Percentiles rank a stretch among this genome's conserved stretches.
Evolutionary conservation across 1,140 invertebrate species (phyloP).

Genomic region (Yoshiicerus persimilis): DNA sequence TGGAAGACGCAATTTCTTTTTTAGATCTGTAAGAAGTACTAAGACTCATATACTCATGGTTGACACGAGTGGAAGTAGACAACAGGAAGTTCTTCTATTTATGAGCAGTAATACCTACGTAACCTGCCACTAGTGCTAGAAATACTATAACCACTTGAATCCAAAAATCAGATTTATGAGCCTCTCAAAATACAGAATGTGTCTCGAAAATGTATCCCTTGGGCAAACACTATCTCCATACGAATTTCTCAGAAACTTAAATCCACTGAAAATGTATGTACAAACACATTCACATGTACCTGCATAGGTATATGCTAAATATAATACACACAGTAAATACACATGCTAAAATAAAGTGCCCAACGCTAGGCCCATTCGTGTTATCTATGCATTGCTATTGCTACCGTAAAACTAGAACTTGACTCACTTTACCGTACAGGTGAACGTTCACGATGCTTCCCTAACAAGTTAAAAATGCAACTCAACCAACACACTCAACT

Average conservation of each 20-base stretch:
- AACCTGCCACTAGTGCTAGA: neutral
- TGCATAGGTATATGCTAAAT: neutral
- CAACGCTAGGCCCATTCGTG: neutral
- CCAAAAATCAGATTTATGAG: constrained; percentile 32
- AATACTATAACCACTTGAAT: constrained; percentile 6
- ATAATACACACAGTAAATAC: neutral
- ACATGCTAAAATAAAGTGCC: neutral
- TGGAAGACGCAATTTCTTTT: neutral
- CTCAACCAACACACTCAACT: neutral
- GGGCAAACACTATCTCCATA: constrained; percentile 8
- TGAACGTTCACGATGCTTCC: neutral
- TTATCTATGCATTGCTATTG: neutral
- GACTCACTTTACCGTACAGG: neutral
- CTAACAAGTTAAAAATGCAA: neutral
- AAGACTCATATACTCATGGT: neutral
- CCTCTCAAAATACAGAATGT: constrained; percentile 30
- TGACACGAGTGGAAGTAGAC: neutral
- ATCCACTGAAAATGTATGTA: neutral
- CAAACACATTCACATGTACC: neutral
- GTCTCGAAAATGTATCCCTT: constrained; percentile 26
- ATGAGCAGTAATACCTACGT: neutral
- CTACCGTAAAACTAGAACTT: neutral
- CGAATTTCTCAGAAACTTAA: neutral
- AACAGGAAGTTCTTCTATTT: neutral
- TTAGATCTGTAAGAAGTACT: neutral